A percentile compares a stretch with the other conserved stretches of the same genome.
These are phyloP conservation scores for Strigops habroptila DNA, from an alignment of 2,113 vertebrate species.

Conservation along the genomic window DNA sequence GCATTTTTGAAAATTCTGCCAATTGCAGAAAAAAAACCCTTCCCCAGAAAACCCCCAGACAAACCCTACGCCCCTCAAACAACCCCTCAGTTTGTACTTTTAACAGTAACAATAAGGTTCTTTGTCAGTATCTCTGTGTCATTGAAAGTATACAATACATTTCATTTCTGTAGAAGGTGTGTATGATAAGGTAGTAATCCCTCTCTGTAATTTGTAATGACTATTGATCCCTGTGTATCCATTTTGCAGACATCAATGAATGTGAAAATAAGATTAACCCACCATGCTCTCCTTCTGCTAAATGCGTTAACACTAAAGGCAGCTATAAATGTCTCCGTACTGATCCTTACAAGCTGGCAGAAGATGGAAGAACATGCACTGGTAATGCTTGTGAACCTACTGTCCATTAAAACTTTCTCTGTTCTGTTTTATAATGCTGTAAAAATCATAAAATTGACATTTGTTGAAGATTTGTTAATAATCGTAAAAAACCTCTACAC, in stretches of 20 bases:
- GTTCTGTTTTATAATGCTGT: background rate
- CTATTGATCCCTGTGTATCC: background rate
- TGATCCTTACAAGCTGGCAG: conserved; percentile 51
- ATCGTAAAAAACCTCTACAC: background rate
- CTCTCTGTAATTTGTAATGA: background rate
- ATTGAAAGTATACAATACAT: background rate
- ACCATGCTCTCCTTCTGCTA: conserved; percentile 69
- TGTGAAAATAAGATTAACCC: conserved; percentile 58
- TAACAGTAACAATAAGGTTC: background rate
- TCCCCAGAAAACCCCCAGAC: background rate
- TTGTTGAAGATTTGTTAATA: background rate
- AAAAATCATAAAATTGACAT: background rate
- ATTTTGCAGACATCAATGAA: conserved; percentile 72
- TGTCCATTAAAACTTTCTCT: background rate
- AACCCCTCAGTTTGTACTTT: background rate
- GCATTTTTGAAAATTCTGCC: background rate
- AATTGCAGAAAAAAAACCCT: background rate
- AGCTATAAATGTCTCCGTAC: conserved; percentile 66
- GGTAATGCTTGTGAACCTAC: conserved; percentile 39
- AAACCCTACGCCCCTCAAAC: background rate
- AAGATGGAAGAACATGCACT: conserved; percentile 63
- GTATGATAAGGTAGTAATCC: background rate
- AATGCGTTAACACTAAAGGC: conserved; percentile 71
- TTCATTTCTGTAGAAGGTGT: background rate
- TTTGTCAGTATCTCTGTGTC: background rate